These are phyloP conservation scores for Tiphia femorata DNA, from an alignment of 2,888 invertebrate species.

Conservation along the genomic window DNA sequence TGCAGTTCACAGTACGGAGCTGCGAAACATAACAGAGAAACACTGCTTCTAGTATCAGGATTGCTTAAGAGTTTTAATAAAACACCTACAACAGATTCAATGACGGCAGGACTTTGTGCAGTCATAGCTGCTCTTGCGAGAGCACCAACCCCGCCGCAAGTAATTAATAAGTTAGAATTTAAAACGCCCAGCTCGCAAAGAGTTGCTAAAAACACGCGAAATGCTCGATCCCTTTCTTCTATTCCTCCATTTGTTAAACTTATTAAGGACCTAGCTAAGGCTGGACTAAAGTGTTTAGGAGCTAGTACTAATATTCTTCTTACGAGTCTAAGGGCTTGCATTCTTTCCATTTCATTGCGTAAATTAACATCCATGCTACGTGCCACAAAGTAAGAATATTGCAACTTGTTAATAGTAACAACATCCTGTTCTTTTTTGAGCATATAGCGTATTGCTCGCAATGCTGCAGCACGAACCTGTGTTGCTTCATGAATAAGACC, in stretches of 20 bases:
- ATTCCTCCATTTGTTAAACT: constrained; percentile 85
- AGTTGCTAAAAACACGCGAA: constrained; percentile 88
- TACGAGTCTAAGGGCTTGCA: constrained; percentile 91
- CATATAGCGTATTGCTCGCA: constrained; percentile 89
- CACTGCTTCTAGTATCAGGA: constrained; percentile 84
- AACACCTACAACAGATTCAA: constrained; percentile 91
- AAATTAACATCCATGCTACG: constrained; percentile 91
- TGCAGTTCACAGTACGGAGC: constrained; percentile 96
- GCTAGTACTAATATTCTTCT: constrained; percentile 77
- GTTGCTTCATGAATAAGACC: constrained; percentile 88
- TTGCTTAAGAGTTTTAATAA: constrained; percentile 87
- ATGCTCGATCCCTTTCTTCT: constrained; percentile 85
- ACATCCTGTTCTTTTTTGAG: constrained; percentile 84
- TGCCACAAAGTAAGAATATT: constrained; percentile 86
- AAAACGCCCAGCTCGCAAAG: constrained; percentile 90
- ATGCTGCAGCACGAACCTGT: constrained; percentile 89
- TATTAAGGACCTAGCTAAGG: constrained; percentile 84
- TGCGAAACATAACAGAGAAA: constrained; percentile 88
- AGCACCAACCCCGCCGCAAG: constrained; percentile 86
- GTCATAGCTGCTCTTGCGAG: constrained; percentile 86
- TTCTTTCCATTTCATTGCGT: constrained; percentile 92
- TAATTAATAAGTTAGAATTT: constrained; percentile 84
- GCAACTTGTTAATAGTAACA: constrained; percentile 82
- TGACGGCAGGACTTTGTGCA: constrained; percentile 89
- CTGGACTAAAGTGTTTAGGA: constrained; percentile 79